Evolutionary conservation across 2,888 invertebrate genomes (phyloP).

Genomic region (Timema cristinae): DNA sequence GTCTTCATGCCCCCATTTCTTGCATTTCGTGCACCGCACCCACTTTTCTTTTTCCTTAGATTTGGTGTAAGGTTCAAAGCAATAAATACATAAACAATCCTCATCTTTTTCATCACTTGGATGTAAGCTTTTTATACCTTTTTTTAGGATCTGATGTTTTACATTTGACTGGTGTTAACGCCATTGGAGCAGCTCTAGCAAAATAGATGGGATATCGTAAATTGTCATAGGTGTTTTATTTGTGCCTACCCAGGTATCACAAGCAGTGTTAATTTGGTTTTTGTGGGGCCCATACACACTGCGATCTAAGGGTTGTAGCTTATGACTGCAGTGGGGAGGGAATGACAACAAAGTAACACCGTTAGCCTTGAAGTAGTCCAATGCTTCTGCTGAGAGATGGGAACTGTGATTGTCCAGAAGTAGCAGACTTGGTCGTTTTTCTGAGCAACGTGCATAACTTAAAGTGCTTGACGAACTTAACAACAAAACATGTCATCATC

Average conservation of each 20-base stretch:
- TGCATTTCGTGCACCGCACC: too few relatives aligned
- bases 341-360: slow-evolving; percentile 15
- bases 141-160: too few relatives aligned
- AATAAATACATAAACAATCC: too few relatives aligned
- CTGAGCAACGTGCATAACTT: too few relatives aligned
- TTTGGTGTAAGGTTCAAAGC: too few relatives aligned
- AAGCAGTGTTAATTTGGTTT: slow-evolving; percentile 9
- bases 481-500: not conserved
- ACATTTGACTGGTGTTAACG: too few relatives aligned
- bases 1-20: too few relatives aligned
- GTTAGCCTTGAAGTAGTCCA: slow-evolving; percentile 17
- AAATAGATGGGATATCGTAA: slow-evolving; percentile 19
- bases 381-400: slow-evolving; percentile 10
- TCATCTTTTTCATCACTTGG: too few relatives aligned
- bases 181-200: too few relatives aligned
- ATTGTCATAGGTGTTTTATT: slow-evolving; percentile 11
- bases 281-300: slow-evolving; percentile 11
- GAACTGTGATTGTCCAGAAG: slow-evolving; percentile 1
- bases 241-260: slow-evolving; percentile 12
- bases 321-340: slow-evolving; percentile 17
- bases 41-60: too few relatives aligned
- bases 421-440: slow-evolving; percentile 3
- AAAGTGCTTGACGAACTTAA: not conserved
- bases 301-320: slow-evolving; percentile 15
- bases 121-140: too few relatives aligned